These are phyloP conservation scores for Cynocephalus volans DNA, from an alignment of 2,113 vertebrate species.

Conservation along the genomic window DNA sequence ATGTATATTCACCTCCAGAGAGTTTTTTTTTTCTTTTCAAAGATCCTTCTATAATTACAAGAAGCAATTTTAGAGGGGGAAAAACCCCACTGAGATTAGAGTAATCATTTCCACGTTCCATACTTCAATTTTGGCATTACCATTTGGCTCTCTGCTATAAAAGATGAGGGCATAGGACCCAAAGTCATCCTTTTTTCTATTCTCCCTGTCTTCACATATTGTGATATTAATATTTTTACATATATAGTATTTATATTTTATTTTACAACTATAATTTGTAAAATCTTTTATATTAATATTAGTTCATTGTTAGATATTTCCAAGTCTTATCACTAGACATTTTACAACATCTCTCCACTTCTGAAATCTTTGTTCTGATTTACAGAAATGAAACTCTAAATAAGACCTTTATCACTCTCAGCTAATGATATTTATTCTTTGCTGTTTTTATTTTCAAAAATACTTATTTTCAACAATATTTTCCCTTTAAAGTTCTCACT, in stretches of 20 bases:
- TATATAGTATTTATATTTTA: background rate
- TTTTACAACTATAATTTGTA: background rate
- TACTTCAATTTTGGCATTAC: background rate
- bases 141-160: background rate
- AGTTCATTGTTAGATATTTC: slow-evolving; percentile 31
- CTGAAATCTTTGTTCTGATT: slow-evolving; percentile 55
- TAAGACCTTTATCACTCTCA: background rate
- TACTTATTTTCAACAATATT: slow-evolving; percentile 25
- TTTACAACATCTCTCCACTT: background rate
- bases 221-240: background rate
- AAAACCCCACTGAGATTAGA: background rate
- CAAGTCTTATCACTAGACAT: background rate
- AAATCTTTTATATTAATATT: background rate
- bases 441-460: slow-evolving; percentile 1
- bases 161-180: background rate
- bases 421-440: slow-evolving; percentile 6
- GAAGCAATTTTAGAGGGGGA: background rate
- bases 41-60: background rate
- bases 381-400: slow-evolving; percentile 44
- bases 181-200: background rate
- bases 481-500: slow-evolving; percentile 12
- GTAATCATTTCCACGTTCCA: background rate
- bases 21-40: background rate
- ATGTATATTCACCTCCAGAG: background rate
- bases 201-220: background rate